Base-by-base conservation (phyloP, 2,888 invertebrate genomes). In the Alviniconcha strummeri region DNA sequence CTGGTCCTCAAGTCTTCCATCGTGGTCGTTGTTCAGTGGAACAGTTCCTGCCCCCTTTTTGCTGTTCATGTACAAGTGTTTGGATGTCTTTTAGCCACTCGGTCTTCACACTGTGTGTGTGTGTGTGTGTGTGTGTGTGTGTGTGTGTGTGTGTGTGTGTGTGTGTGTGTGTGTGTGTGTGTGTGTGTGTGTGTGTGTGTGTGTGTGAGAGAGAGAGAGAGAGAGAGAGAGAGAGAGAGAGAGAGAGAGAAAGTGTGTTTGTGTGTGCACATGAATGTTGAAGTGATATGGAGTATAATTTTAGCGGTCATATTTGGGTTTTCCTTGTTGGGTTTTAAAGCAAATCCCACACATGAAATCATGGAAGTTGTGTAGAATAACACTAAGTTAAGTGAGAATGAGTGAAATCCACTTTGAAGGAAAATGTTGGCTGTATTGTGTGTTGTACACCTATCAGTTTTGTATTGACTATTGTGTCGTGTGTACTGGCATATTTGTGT, bases 331-430 rank as follows among this genome's bases (percentile, higher is more conserved):
- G 5, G 64, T 64, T 64, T 64, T 64, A 13, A 64, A 64, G 15
- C 64, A 64, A 64, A 13, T 64, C 15, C 11, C 36, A 36, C 36
- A 36, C 36, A 36, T 36, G 36, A 36, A 36, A 36, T 36, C 36
- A 36, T 36, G 36, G 36, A 36, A 36, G 36, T 17, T 69, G 69
- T n/a, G 19, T 69, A 69, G 17, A 64, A 69, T 19, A 69, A 7
- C 36, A 72, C 2, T 36, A 75, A 36, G 36, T 36, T 36, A 0
- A 36, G 36, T 15, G 11, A 15, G 17, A 55, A 75, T 17, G 52
- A 36, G 36, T 36, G 36, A 36, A 36, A 78, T 60, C 78, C 78
- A 78, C 78, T 78, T 60, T 78, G 78, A 60, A 78, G 78, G 52
- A 19, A 60, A 52, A 7, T 19, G 55, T 57, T 36, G 36, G 36